These are phyloP conservation scores for Osmerus eperlanus DNA, from an alignment of 2,113 vertebrate genomes.

Conservation along the genomic window DNA sequence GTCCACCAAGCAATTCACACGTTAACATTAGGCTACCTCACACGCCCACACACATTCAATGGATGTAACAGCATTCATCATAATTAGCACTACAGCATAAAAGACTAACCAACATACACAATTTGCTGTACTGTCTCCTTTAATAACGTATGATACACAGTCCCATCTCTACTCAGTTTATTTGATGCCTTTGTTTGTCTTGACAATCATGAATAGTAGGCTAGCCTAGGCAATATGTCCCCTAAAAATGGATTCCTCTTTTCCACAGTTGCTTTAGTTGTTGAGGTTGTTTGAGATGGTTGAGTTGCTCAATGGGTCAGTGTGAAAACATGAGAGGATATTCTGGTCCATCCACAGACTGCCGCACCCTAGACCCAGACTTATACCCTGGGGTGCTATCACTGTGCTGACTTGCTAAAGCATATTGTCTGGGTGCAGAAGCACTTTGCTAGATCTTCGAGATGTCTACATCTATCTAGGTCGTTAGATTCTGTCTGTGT, in stretches of 20 bases:
- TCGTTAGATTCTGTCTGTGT: slow-evolving; percentile 1
- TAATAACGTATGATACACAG: too few species aligned
- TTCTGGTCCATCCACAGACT: slow-evolving; percentile 14
- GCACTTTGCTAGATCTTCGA: too few species aligned
- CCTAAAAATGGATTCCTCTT: too few species aligned
- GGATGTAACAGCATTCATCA: background rate
- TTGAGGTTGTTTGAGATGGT: slow-evolving; percentile 21
- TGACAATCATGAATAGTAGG: too few species aligned
- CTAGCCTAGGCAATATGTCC: too few species aligned
- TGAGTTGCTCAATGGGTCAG: slow-evolving; percentile 22
- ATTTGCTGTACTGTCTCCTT: too few species aligned
- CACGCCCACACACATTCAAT: slow-evolving; percentile 4
- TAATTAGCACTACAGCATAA: background rate
- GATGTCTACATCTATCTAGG: background rate
- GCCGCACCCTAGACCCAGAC: slow-evolving; percentile 3
- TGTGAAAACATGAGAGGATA: slow-evolving; percentile 13
- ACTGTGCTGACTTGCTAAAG: slow-evolving; percentile 12
- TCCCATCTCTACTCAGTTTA: too few species aligned
- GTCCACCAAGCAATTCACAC: slow-evolving; percentile 27
- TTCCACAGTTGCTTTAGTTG: background rate
- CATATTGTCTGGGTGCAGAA: too few species aligned
- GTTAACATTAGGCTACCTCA: background rate
- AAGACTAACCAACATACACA: too few species aligned
- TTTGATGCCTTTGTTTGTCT: too few species aligned
- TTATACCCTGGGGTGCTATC: slow-evolving; percentile 9